A percentile compares a stretch with the other conserved stretches of the same genome.
Evolutionary conservation across 2,888 invertebrate species (phyloP).

Genomic region (Noctua fimbriata): DNA sequence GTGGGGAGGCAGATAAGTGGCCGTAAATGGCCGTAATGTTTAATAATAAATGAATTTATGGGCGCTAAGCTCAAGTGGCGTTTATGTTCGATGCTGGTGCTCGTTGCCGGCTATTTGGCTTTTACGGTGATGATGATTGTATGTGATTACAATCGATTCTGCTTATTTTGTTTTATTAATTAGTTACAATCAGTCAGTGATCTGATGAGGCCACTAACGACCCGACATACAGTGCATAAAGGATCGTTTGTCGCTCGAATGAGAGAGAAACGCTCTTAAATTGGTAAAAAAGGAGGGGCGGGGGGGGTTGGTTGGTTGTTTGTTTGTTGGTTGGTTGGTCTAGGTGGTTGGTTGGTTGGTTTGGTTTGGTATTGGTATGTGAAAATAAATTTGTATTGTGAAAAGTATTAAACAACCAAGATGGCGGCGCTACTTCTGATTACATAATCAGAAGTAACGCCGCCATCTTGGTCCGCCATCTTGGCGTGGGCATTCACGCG

Average conservation of each 20-base stretch:
- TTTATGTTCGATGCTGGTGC: conserved; percentile 23
- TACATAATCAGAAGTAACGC: no score
- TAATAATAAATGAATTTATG: conserved; percentile 63
- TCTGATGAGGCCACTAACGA: not conserved
- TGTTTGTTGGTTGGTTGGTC: no score
- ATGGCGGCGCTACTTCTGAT: not conserved
- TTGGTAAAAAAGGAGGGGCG: no score
- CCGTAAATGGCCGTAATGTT: conserved; percentile 59
- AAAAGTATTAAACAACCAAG: not conserved
- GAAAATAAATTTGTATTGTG: not conserved
- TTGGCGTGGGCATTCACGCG: not conserved
- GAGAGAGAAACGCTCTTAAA: not conserved
- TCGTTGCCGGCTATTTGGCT: conserved; percentile 33
- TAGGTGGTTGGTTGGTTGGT: no score
- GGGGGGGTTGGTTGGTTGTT: no score
- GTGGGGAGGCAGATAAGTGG: conserved; percentile 54
- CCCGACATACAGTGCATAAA: not conserved
- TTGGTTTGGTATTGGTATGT: no score
- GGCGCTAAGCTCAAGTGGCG: conserved; percentile 41
- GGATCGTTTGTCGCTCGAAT: not conserved
- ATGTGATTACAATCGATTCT: conserved; percentile 30
- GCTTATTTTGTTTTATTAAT: not conserved
- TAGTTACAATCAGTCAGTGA: not conserved
- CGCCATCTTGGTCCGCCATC: no score
- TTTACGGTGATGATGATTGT: conserved; percentile 17